Conservation (phyloP, 2,888 invertebrate species). For the Habrosyne pyritoides region DNA sequence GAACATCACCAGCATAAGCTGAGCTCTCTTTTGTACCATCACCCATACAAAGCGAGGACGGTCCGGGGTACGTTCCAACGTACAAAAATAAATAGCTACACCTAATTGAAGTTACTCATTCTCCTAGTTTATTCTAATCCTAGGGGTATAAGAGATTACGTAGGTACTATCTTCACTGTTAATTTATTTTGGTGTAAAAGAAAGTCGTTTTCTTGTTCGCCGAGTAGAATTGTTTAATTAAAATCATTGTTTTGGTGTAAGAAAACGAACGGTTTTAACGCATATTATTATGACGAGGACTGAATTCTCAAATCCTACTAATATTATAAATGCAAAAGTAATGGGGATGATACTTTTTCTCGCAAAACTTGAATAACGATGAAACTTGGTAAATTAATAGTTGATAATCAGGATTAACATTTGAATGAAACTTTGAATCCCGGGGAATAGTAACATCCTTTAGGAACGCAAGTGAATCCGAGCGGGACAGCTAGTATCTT, state of each 20-base stretch:
- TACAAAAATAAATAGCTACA: not conserved
- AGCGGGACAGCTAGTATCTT: too few species aligned
- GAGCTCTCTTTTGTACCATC: not conserved
- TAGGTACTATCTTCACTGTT: constrained; percentile 22
- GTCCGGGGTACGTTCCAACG: not conserved
- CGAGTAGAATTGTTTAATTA: constrained; percentile 36
- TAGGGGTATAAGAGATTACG: constrained; percentile 21
- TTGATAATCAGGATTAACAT: too few species aligned
- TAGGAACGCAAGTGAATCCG: too few species aligned
- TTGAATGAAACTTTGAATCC: too few species aligned
- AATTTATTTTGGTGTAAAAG: constrained; percentile 39
- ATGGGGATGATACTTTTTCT: too few species aligned
- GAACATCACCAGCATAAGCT: not conserved
- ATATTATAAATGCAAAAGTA: too few species aligned
- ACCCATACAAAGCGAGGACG: not conserved
- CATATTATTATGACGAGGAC: not conserved
- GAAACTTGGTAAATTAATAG: too few species aligned
- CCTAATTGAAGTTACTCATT: not conserved
- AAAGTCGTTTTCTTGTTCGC: constrained; percentile 22
- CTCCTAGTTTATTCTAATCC: constrained; percentile 9
- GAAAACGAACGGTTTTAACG: constrained; percentile 18
- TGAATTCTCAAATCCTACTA: too few species aligned
- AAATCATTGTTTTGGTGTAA: constrained; percentile 45
- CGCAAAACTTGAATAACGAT: too few species aligned
- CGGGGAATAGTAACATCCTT: too few species aligned